phyloP scores from a whole-genome alignment of 2,113 vertebrate genomes.

The Zosterops japonicus region DNA sequence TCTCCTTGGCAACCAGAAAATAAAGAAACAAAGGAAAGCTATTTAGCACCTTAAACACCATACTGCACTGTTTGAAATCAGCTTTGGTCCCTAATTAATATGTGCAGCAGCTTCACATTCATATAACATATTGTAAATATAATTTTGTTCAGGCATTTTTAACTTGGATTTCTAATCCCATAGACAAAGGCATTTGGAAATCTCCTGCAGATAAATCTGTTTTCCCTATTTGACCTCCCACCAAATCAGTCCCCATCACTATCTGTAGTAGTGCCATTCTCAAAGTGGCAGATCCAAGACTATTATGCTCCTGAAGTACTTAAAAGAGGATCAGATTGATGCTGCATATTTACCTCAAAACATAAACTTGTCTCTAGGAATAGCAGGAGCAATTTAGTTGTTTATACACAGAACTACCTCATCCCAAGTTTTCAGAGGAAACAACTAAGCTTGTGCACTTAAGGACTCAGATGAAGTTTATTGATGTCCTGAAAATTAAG shows the following conservation, averaged over 20 bases:
- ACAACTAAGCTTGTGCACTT: neutral
- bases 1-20: conserved; percentile 39
- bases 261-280: neutral
- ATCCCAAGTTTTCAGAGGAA: neutral
- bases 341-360: neutral
- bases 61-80: neutral
- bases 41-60: conserved; percentile 7
- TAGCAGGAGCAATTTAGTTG: neutral
- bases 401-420: neutral
- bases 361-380: neutral
- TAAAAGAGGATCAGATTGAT: neutral
- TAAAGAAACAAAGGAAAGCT: conserved; percentile 36
- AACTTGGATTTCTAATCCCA: neutral
- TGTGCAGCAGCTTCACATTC: neutral
- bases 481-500: neutral
- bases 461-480: neutral
- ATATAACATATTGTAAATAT: neutral
- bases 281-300: neutral
- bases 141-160: conserved; percentile 2
- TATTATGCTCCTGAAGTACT: neutral
- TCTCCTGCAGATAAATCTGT: neutral
- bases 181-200: neutral
- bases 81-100: conserved; percentile 21
- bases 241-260: neutral
- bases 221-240: neutral